Evolutionary conservation across 2,113 vertebrate genomes (phyloP).

Genomic region (Colossoma macropomum): DNA sequence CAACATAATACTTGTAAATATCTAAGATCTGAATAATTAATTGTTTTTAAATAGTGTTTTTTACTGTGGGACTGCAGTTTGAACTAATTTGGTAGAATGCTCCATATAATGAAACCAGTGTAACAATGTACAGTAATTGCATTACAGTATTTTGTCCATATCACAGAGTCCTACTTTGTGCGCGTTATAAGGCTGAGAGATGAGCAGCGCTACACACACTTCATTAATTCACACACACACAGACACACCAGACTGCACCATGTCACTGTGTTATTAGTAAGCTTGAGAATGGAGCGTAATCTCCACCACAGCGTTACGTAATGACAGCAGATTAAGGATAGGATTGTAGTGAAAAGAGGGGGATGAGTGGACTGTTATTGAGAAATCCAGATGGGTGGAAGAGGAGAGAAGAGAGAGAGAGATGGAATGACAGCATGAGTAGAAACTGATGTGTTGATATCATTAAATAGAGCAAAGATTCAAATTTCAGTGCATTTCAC

Average conservation of each 20-base stretch:
- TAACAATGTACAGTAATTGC: no score
- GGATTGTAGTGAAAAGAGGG: background rate
- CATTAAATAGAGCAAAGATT: background rate
- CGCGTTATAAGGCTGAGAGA: background rate
- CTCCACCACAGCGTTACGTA: background rate
- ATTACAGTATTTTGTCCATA: no score
- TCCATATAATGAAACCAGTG: no score
- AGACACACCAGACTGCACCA: background rate
- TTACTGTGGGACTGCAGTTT: no score
- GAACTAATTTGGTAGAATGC: no score
- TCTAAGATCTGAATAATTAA: no score
- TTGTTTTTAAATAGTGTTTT: no score
- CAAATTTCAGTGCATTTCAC: background rate
- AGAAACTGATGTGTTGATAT: background rate
- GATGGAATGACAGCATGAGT: conserved; percentile 1
- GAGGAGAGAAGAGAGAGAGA: background rate
- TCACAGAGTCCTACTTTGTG: no score
- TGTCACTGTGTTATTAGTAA: background rate
- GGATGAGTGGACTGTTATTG: conserved; percentile 3
- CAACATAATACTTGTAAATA: no score
- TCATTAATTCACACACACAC: background rate
- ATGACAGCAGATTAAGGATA: conserved; percentile 3
- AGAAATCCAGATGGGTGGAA: background rate
- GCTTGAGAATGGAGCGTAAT: background rate
- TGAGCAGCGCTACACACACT: background rate